phyloP scores from a whole-genome alignment of 2,888 invertebrate species.

The Trypoxylon attenuatum region DNA sequence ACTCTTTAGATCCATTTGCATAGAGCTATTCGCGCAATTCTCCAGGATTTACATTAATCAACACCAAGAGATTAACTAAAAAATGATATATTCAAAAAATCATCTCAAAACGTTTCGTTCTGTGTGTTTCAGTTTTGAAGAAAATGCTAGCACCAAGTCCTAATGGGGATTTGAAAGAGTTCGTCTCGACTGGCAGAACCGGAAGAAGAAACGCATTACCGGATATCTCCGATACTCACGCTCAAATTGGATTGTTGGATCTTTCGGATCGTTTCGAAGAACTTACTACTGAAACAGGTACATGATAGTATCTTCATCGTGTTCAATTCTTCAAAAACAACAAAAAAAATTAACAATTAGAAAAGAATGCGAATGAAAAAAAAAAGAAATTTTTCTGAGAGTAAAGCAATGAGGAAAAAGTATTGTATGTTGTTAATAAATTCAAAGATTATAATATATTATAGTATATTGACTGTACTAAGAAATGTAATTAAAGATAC shows the following conservation, averaged over 20 bases:
- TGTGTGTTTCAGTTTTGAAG: slow-evolving; percentile 58
- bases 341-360: background rate
- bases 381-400: too few species aligned
- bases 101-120: background rate
- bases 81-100: background rate
- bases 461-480: too few species aligned
- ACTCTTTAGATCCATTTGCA: background rate
- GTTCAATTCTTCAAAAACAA: too few species aligned
- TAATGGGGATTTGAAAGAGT: slow-evolving; percentile 75
- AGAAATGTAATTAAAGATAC: too few species aligned
- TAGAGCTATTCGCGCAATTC: background rate
- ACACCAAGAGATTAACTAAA: too few species aligned
- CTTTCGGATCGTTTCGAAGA: slow-evolving; percentile 85
- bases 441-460: too few species aligned
- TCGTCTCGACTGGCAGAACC: slow-evolving; percentile 89
- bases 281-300: slow-evolving; percentile 79
- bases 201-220: slow-evolving; percentile 93
- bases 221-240: slow-evolving; percentile 86
- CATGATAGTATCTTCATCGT: too few species aligned
- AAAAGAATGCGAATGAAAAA: too few species aligned
- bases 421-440: too few species aligned
- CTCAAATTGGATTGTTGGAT: slow-evolving; percentile 84
- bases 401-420: too few species aligned
- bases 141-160: slow-evolving; percentile 68
- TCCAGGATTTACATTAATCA: too few species aligned